These are phyloP conservation scores for Phengaris alcon DNA, from an alignment of 2,888 invertebrate species.

Conservation along the genomic window DNA sequence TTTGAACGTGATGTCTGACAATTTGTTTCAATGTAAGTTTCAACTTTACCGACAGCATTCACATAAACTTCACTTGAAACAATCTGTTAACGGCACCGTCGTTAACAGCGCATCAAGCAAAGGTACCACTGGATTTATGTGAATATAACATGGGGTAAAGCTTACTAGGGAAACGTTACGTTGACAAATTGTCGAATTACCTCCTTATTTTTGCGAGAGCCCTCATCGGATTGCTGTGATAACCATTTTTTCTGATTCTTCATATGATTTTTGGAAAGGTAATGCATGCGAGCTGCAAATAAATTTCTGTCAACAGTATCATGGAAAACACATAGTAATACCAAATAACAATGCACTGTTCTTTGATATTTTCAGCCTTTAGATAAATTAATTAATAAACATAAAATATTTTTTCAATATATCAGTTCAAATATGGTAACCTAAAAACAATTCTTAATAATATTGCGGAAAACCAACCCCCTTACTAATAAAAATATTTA, in stretches of 20 bases:
- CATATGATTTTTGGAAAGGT: conserved; percentile 61
- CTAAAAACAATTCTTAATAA: too few relatives aligned
- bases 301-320: conserved; percentile 34
- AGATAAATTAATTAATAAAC: too few relatives aligned
- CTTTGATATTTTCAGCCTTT: too few relatives aligned
- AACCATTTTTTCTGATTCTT: conserved; percentile 64
- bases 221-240: conserved; percentile 42
- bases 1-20: conserved; percentile 53
- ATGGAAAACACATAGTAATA: background rate
- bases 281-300: conserved; percentile 67
- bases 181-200: conserved; percentile 64
- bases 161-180: conserved; percentile 58
- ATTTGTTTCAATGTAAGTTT: conserved; percentile 63
- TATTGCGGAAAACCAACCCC: too few relatives aligned
- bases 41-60: conserved; percentile 59
- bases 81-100: conserved; percentile 43
- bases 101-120: conserved; percentile 51
- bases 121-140: conserved; percentile 47
- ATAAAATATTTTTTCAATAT: too few relatives aligned
- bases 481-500: too few relatives aligned
- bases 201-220: conserved; percentile 45
- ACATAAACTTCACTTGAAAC: conserved; percentile 57
- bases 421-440: too few relatives aligned
- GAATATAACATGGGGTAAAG: conserved; percentile 55
- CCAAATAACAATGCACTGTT: background rate